phyloP scores from a whole-genome alignment of 2,797 vertebrate species.

The Lacerta agilis region DNA sequence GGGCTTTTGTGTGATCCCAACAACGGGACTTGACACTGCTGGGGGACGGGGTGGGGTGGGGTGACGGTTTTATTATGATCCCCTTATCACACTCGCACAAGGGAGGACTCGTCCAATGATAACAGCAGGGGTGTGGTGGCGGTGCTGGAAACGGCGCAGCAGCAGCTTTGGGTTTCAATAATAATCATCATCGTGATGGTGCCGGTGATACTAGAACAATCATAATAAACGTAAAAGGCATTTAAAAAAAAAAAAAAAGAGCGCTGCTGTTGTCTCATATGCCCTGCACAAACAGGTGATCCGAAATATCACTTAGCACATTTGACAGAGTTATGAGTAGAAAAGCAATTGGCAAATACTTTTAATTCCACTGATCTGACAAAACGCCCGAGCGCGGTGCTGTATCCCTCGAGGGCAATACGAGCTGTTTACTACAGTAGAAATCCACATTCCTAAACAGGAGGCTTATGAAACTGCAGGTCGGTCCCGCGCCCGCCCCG shows the following conservation, averaged over 20 bases:
- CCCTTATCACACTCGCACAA: conserved; percentile 56
- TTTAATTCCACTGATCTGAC: conserved; percentile 12
- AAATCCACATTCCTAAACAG: not conserved
- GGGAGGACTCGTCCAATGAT: conserved; percentile 68
- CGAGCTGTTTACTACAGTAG: not conserved
- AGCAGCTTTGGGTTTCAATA: conserved; percentile 37
- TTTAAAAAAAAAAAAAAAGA: not conserved
- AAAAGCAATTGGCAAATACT: not conserved
- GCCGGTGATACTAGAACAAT: too few species aligned
- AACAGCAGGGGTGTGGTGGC: conserved; percentile 66
- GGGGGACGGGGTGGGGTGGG: not conserved
- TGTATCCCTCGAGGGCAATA: not conserved
- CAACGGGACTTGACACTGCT: conserved; percentile 50
- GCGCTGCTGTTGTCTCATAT: not conserved
- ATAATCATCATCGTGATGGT: conserved; percentile 6
- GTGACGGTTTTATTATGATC: conserved; percentile 59
- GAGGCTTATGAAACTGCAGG: not conserved
- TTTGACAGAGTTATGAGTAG: not conserved
- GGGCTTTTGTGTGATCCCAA: not conserved
- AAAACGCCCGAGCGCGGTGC: not conserved
- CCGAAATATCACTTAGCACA: not conserved
- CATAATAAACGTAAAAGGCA: not conserved
- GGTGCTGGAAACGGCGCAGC: conserved; percentile 61
- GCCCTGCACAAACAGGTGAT: not conserved
- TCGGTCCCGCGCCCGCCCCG: not conserved